Conservation (phyloP, 2,888 invertebrate species). For the Philopedon plagiatum region DNA sequence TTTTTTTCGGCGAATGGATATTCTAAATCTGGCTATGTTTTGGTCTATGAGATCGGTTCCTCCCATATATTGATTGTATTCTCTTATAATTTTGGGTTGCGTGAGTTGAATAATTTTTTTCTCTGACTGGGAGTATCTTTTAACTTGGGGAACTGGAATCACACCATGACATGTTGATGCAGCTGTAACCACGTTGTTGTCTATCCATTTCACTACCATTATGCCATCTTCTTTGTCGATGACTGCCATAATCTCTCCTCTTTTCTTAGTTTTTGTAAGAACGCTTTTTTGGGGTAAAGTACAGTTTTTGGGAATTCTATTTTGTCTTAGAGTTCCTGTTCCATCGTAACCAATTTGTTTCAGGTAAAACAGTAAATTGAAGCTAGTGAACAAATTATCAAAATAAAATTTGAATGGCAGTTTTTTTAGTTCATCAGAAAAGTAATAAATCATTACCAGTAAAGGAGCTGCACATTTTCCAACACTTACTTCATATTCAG, state of each 20-base stretch:
- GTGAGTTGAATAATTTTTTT: constrained; percentile 11
- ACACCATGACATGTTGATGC: constrained; percentile 30
- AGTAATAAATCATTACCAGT: constrained; percentile 7
- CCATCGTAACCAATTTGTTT: neutral
- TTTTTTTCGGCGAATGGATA: constrained; percentile 22
- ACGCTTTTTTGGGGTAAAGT: constrained; percentile 8
- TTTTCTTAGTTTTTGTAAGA: neutral
- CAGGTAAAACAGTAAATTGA: constrained; percentile 8
- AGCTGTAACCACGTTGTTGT: constrained; percentile 27
- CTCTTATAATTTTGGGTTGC: constrained; percentile 11
- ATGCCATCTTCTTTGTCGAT: constrained; percentile 20
- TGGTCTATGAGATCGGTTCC: constrained; percentile 32
- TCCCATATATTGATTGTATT: constrained; percentile 25
- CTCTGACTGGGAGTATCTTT: constrained; percentile 15
- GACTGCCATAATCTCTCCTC: neutral
- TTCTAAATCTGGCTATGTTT: constrained; percentile 25
- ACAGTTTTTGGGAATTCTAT: constrained; percentile 28
- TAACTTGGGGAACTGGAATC: constrained; percentile 8
- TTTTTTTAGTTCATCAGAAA: neutral
- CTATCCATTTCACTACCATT: constrained; percentile 18
- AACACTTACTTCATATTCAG: neutral
- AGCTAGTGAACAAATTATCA: constrained; percentile 30
- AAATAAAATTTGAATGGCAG: constrained; percentile 23
- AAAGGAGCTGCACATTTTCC: constrained; percentile 21
- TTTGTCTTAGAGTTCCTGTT: constrained; percentile 22